Conservation (phyloP, 2,797 vertebrate species). For the Pempheris klunzingeri region DNA sequence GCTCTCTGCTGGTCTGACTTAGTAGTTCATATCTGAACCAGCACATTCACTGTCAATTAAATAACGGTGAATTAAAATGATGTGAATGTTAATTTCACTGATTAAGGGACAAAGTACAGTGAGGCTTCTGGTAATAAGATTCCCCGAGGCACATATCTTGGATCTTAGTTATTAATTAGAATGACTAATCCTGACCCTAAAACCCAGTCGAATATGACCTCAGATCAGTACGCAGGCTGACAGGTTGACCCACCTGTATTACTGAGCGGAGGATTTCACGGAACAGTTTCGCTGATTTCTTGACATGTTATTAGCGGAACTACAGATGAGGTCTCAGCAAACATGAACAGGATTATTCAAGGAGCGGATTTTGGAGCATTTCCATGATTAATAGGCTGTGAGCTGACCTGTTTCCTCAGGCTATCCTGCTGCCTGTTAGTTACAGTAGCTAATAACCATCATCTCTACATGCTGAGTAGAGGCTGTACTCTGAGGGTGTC, state of each 20-base stretch:
- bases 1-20: conserved; percentile 63
- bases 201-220: conserved; percentile 18
- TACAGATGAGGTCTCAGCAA: conserved; percentile 40
- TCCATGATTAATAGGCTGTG: conserved; percentile 70
- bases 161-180: conserved; percentile 55
- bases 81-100: conserved; percentile 53
- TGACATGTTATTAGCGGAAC: conserved; percentile 58
- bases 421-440: conserved; percentile 65
- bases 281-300: conserved; percentile 38
- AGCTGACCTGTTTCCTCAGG: conserved; percentile 75
- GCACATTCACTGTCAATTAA: conserved; percentile 5
- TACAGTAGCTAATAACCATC: conserved; percentile 68
- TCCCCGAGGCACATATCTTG: conserved; percentile 20
- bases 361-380: conserved; percentile 56
- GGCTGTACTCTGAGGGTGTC: conserved; percentile 3
- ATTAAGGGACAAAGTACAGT: conserved; percentile 44
- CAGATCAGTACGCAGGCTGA: conserved; percentile 38
- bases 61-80: conserved; percentile 30
- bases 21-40: conserved; percentile 12
- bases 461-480: conserved; percentile 38
- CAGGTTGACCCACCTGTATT: conserved; percentile 59
- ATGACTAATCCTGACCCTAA: conserved; percentile 49
- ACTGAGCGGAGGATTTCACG: conserved; percentile 29
- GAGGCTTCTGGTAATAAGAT: conserved; percentile 42
- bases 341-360: conserved; percentile 64